Base-by-base conservation (phyloP, 2,797 vertebrate species). In the Hemibagrus guttatus region DNA sequence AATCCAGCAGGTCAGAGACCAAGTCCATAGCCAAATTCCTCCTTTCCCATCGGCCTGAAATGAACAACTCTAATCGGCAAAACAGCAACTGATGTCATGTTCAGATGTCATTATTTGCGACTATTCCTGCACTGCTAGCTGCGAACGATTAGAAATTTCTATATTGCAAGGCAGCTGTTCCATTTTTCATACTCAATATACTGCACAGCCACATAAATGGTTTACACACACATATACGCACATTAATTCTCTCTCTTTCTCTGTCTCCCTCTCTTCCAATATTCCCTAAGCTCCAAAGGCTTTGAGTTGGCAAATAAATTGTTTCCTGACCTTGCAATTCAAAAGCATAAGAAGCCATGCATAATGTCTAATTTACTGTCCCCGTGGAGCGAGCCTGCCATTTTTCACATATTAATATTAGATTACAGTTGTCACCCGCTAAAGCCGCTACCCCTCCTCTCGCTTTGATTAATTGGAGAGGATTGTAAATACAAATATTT, bases 291-390 rank as follows among this genome's bases (percentile, higher is more conserved):
- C 89, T 87, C 90, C 87, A 87, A 90, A 90, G 88, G 87, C 88
- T 89, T 88, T 85, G 89, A 88, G 89, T 90, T 88, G 87, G 86
- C 89, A 93, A 95, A 96, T 96, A 96, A 96, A 96, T 96, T 95
- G 95, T 93, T 95, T 94, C 93, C 76, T 39, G 94, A 95, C 95
- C 95, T 92, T 91, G 92, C 92, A 91, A 39, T 90, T 93, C 92
- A 93, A 93, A 96, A 96, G 90, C 91, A 95, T 95, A 94, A 95
- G 95, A 93, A 96, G 96, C 96, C 97, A 96, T 97, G 97, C 96
- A 97, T 97, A 97, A 96, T 96, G 93, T 97, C 97, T 98, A 97
- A 98, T 99, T 98, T 98, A 97, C 97, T 96, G 96, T 98, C 97
- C 96, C 95, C 92, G 91, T 93, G 91, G 95, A 96, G 93, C 92